Conservation (phyloP, 2,888 invertebrate species). For the Zaprionus bogoriensis region DNA sequence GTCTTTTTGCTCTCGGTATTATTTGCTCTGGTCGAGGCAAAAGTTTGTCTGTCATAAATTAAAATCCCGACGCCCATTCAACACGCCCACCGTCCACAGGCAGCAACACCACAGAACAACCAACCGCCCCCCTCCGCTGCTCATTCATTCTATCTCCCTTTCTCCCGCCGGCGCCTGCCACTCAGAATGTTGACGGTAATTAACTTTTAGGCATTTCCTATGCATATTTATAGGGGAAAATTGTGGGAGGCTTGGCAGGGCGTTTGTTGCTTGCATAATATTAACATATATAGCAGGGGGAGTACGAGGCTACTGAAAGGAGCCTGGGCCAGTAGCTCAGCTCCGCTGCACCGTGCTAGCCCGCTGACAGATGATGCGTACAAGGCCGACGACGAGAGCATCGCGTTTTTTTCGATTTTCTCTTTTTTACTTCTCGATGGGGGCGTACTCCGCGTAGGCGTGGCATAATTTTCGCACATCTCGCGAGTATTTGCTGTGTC, state of each 20-base stretch:
- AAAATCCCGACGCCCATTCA: slow-evolving; percentile 63
- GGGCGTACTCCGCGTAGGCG: slow-evolving; percentile 9
- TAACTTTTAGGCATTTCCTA: slow-evolving; percentile 77
- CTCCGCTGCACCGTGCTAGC: slow-evolving; percentile 6
- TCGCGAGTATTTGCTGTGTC: slow-evolving; percentile 2
- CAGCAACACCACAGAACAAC: neutral
- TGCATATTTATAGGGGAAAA: slow-evolving; percentile 66
- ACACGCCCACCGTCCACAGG: slow-evolving; percentile 50
- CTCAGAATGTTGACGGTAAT: slow-evolving; percentile 75
- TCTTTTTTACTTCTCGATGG: slow-evolving; percentile 12
- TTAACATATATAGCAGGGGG: slow-evolving; percentile 47
- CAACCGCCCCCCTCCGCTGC: neutral
- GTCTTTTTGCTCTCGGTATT: slow-evolving; percentile 29
- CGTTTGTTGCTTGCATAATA: slow-evolving; percentile 57
- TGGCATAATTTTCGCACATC: neutral
- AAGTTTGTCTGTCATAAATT: slow-evolving; percentile 74
- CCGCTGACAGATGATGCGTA: slow-evolving; percentile 60
- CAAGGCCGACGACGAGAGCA: slow-evolving; percentile 34
- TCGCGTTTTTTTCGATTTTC: slow-evolving; percentile 13
- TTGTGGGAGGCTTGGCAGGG: slow-evolving; percentile 13
- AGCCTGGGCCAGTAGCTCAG: neutral
- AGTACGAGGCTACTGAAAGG: no score
- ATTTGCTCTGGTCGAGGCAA: slow-evolving; percentile 45
- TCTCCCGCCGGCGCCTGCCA: slow-evolving; percentile 49
- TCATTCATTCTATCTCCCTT: no score